Evolutionary conservation across 2,797 vertebrate genomes (phyloP).

Genomic region (Atherinosoma microstoma): DNA sequence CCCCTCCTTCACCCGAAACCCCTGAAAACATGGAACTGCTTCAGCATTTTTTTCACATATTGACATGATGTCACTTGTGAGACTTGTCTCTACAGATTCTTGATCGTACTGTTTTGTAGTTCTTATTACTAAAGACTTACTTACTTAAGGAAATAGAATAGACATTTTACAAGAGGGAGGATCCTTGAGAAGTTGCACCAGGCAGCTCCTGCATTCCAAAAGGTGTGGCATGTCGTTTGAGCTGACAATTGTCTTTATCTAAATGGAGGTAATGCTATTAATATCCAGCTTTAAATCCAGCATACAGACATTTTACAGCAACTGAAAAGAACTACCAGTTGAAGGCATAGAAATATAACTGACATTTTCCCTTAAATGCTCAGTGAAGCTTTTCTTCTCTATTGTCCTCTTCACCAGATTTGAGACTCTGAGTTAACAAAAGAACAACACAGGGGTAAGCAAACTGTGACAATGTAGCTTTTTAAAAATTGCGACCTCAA

Average conservation of each 20-base stretch:
- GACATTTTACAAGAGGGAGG: slow-evolving; percentile 53
- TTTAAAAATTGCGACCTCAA: not conserved
- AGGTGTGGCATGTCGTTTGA: slow-evolving; percentile 52
- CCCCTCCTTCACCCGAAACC: slow-evolving; percentile 14
- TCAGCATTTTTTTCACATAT: slow-evolving; percentile 17
- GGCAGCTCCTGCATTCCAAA: slow-evolving; percentile 54
- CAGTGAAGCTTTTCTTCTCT: not conserved
- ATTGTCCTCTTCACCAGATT: not conserved
- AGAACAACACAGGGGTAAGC: not conserved
- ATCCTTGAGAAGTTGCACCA: slow-evolving; percentile 65
- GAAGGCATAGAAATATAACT: slow-evolving; percentile 1
- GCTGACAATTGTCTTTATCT: slow-evolving; percentile 41
- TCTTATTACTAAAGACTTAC: slow-evolving; percentile 32
- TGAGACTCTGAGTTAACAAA: not conserved
- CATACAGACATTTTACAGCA: not conserved
- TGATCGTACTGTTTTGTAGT: slow-evolving; percentile 28
- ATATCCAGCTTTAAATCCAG: slow-evolving; percentile 21
- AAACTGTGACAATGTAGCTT: slow-evolving; percentile 1
- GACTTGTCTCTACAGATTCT: slow-evolving; percentile 61
- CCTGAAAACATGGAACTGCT: not conserved
- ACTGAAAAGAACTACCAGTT: slow-evolving; percentile 1
- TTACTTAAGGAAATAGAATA: slow-evolving; percentile 6
- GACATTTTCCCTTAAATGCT: not conserved
- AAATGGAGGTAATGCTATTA: slow-evolving; percentile 27
- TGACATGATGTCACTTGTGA: slow-evolving; percentile 18